Evolutionary conservation across 2,797 vertebrate species (phyloP), one percentile per base, ranked within the genome.

Genomic region (Ctenopoma kingsleyae): DNA sequence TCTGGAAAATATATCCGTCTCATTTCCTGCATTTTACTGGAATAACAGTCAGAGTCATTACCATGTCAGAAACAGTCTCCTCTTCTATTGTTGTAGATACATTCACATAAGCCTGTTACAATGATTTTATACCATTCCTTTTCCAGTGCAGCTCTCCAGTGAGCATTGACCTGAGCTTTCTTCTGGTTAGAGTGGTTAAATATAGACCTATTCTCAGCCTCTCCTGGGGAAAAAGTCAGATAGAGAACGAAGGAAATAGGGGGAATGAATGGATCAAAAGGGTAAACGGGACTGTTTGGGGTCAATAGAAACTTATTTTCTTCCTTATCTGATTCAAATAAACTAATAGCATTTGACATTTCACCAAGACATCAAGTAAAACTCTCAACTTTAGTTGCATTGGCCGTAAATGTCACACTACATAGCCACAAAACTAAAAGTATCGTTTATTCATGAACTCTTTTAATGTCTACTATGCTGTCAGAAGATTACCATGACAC

Each of bases 121-220:
- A 16, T 43, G 23, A 40, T 58, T 63, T 30, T 59, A 12, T 55
- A 63, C 57, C n/a, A 17, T 51, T 67, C 30, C 3, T 62, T 80
- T 81, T 86, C 54, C 76, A 81, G 69, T 69, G 59, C 83, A 88
- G 72, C 65, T 85, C 81, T 87, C 86, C 54, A 60, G 84, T 27
- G 82, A 86, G 86, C 30, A 1, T 72, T 80, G 87, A 79, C 88
- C 87, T 69, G 75, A 86, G 75, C 72, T 78, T 47, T 53, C 67
- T 79, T 74, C 70, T 80, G 70, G 77, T 81, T 83, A 54, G 80
- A 57, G 60, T 74, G 59, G 80, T 80, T 86, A 89, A 88, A 87
- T 87, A 81, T 89, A 89, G 82, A 86, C 71, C 74, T 74, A 67
- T 84, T 82, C 72, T 78, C 76, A 46, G 78, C 62, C 60, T 73